These are phyloP conservation scores for Sycophila sp. DNA, from an alignment of 1,140 invertebrate species.

Conservation along the genomic window DNA sequence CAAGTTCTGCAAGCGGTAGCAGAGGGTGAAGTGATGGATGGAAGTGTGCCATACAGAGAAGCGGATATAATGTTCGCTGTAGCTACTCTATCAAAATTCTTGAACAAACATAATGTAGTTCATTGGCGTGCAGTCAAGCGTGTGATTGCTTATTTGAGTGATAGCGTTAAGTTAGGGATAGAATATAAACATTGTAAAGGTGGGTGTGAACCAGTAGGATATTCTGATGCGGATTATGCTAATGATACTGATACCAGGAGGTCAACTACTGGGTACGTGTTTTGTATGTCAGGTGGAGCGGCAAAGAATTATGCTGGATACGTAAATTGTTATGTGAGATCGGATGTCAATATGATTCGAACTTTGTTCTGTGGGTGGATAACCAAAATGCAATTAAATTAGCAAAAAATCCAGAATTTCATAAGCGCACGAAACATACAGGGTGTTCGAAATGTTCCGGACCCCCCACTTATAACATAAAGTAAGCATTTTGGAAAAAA, in stretches of 20 bases:
- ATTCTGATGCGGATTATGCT: slow-evolving; percentile 11
- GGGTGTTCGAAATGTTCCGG: no score
- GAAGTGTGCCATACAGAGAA: no score
- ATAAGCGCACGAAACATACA: slow-evolving; percentile 46
- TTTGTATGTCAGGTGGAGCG: background rate
- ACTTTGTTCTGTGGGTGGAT: slow-evolving; percentile 23
- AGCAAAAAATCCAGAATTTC: slow-evolving; percentile 40
- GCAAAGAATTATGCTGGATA: background rate
- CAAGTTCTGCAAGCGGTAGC: slow-evolving; percentile 12
- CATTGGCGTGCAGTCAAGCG: slow-evolving; percentile 14
- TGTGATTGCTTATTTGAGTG: background rate
- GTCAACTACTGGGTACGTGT: slow-evolving; percentile 14
- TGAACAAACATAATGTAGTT: background rate
- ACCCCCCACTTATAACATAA: no score
- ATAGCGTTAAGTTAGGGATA: background rate
- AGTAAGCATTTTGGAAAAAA: no score
- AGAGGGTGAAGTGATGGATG: no score
- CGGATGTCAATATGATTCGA: background rate
- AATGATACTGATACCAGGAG: background rate
- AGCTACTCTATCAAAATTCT: background rate
- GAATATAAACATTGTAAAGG: background rate
- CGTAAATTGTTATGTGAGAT: background rate
- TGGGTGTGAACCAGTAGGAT: background rate
- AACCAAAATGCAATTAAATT: slow-evolving; percentile 43
- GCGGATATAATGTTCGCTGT: no score